phyloP scores from a whole-genome alignment of 1,140 invertebrate genomes.

The Aphidius gifuensis region DNA sequence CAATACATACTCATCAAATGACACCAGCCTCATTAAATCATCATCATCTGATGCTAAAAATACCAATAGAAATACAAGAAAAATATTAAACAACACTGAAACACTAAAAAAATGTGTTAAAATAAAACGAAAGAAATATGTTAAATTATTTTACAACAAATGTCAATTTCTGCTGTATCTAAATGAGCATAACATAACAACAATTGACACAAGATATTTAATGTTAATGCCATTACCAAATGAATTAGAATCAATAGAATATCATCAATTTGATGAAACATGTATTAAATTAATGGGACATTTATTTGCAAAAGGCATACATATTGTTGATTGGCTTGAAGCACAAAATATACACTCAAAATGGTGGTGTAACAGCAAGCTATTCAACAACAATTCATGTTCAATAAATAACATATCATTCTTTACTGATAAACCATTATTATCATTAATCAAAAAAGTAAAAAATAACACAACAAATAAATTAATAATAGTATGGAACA shows the following conservation, averaged over 20 bases:
- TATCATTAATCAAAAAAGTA: neutral
- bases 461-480: no score
- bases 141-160: slow-evolving; percentile 47
- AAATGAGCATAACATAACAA: slow-evolving; percentile 30
- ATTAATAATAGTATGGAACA: no score
- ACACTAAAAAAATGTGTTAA: slow-evolving; percentile 30
- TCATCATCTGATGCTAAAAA: slow-evolving; percentile 29
- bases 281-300: slow-evolving; percentile 43
- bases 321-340: slow-evolving; percentile 46
- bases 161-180: slow-evolving; percentile 47
- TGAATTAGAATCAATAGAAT: slow-evolving; percentile 29
- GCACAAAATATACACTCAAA: slow-evolving; percentile 27
- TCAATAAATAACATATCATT: neutral
- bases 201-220: slow-evolving; percentile 38
- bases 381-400: no score
- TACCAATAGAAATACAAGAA: slow-evolving; percentile 23
- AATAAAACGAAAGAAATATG: slow-evolving; percentile 34
- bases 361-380: slow-evolving; percentile 34
- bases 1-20: slow-evolving; percentile 36
- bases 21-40: slow-evolving; percentile 22
- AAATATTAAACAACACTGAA: slow-evolving; percentile 30
- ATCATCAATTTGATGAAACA: slow-evolving; percentile 34
- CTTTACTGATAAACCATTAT: slow-evolving; percentile 19
- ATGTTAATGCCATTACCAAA: slow-evolving; percentile 48
- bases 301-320: slow-evolving; percentile 36